Evolutionary conservation across 2,113 vertebrate species (phyloP).

Genomic region (Gallinago undulata): DNA sequence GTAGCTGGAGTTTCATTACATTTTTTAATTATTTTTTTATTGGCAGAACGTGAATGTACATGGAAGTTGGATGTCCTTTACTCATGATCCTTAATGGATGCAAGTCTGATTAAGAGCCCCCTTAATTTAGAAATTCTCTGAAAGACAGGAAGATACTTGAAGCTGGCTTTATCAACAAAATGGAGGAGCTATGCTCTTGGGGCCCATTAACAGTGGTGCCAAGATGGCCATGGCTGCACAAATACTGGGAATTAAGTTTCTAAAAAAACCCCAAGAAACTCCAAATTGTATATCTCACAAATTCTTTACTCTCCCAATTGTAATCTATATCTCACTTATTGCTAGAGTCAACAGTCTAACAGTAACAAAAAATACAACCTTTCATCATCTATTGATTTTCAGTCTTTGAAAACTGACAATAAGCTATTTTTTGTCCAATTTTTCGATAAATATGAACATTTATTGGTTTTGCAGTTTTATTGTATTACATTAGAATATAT

Average conservation of each 20-base stretch:
- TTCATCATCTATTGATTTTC: conserved; percentile 75
- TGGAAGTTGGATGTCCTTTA: background rate
- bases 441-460: conserved; percentile 63
- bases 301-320: conserved; percentile 51
- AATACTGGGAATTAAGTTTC: conserved; percentile 17
- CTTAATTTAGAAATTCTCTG: background rate
- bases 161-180: background rate
- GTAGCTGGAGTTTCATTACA: background rate
- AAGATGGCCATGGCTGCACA: background rate
- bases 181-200: background rate
- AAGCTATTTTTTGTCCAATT: conserved; percentile 71
- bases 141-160: background rate
- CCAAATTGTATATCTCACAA: conserved; percentile 21
- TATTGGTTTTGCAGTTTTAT: conserved; percentile 71
- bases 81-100: background rate
- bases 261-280: conserved; percentile 43
- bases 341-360: conserved; percentile 75
- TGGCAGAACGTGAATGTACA: background rate
- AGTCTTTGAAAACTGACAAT: conserved; percentile 75
- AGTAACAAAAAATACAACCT: conserved; percentile 72
- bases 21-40: background rate
- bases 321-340: conserved; percentile 69
- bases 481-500: conserved; percentile 54
- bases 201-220: background rate
- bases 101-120: background rate